phyloP scores from a whole-genome alignment of 2,113 vertebrate species.

The Genyomyrus donnyi region DNA sequence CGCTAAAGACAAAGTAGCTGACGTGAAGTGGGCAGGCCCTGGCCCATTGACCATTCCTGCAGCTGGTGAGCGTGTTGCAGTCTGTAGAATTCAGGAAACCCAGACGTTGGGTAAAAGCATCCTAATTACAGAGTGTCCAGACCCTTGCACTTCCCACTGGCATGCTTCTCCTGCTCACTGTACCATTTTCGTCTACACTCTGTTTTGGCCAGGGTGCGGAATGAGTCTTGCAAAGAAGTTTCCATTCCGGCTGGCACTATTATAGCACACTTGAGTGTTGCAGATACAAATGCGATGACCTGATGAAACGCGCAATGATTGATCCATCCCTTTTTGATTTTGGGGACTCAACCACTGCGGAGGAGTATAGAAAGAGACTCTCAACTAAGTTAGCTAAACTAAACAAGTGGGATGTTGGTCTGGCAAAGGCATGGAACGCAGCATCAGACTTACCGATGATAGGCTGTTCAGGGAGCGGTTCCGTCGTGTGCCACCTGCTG shows the following conservation, averaged over 20 bases:
- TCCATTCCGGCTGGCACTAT: not conserved
- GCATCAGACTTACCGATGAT: not conserved
- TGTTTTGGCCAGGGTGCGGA: not conserved
- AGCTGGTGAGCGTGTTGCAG: not conserved
- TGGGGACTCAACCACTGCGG: conserved; percentile 20
- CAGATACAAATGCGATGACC: not conserved
- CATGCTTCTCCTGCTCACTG: not conserved
- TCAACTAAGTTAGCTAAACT: not conserved
- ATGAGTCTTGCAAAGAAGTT: not conserved
- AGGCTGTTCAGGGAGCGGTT: not conserved
- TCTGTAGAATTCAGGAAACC: not conserved
- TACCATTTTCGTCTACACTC: not conserved
- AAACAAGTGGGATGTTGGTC: conserved; percentile 29
- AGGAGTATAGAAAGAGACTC: conserved; percentile 25
- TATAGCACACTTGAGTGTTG: not conserved
- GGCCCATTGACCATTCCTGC: not conserved
- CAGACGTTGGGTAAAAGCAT: not conserved
- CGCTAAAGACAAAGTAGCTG: too few species aligned
- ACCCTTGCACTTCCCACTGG: not conserved
- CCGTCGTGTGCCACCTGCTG: not conserved
- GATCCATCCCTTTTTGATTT: conserved; percentile 22
- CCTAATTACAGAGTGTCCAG: not conserved
- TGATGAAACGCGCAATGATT: not conserved
- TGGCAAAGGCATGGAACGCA: conserved; percentile 21
- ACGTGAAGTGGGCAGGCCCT: not conserved